Conservation (phyloP, 1,140 invertebrate species). For the Druon quercuslanigerum region DNA sequence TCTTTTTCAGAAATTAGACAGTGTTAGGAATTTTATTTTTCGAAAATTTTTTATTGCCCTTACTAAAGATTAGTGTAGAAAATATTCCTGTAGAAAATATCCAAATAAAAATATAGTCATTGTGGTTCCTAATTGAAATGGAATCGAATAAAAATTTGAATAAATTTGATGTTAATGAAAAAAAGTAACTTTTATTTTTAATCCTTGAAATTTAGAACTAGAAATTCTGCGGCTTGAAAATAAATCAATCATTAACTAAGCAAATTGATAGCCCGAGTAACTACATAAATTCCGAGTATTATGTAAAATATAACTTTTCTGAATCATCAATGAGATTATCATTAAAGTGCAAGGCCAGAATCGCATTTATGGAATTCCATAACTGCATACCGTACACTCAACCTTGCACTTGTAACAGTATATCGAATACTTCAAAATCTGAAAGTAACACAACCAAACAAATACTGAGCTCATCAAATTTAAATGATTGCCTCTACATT, state of each 20-base stretch:
- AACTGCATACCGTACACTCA: constrained; percentile 33
- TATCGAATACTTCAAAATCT: constrained; percentile 42
- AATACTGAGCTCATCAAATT: not conserved
- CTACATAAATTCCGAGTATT: not conserved
- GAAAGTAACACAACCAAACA: not conserved
- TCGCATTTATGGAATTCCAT: constrained; percentile 33
- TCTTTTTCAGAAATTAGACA: too few relatives aligned
- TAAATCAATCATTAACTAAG: not conserved
- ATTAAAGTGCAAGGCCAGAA: constrained; percentile 30
- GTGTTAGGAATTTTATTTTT: too few relatives aligned
- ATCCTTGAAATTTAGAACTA: too few relatives aligned
- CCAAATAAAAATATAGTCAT: too few relatives aligned
- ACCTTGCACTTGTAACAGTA: constrained; percentile 60
- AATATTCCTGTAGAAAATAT: too few relatives aligned
- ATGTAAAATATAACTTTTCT: constrained; percentile 10
- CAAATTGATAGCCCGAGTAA: not conserved
- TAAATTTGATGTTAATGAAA: too few relatives aligned
- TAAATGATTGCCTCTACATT: not conserved
- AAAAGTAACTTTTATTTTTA: too few relatives aligned
- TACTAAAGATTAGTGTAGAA: too few relatives aligned
- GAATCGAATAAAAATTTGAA: too few relatives aligned
- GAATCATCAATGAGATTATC: constrained; percentile 21
- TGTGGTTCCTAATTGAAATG: too few relatives aligned
- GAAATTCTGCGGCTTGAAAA: not conserved
- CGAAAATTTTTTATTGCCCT: too few relatives aligned